A percentile compares a stretch with the other conserved stretches of the same genome.
Evolutionary conservation across 2,797 vertebrate genomes (phyloP).

Genomic region (Muraenolepis orangiensis): DNA sequence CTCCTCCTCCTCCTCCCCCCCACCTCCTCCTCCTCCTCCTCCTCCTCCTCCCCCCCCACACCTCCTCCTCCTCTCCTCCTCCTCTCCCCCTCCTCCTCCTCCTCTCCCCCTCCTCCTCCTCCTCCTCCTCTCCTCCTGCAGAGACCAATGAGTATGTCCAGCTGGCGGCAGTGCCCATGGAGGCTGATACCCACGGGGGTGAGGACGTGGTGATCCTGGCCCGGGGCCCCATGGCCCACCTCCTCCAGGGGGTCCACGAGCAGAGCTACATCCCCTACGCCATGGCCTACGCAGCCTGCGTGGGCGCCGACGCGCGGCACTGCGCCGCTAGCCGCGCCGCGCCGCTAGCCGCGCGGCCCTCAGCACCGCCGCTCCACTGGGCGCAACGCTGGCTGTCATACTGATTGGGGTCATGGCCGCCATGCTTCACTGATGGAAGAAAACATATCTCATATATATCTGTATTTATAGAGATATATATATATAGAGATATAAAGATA

Average conservation of each 20-base stretch:
- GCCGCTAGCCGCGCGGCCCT: too few relatives aligned
- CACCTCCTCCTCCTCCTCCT: not conserved
- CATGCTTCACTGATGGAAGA: slow-evolving; percentile 24
- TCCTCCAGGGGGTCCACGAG: slow-evolving; percentile 77
- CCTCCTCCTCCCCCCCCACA: not conserved
- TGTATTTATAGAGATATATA: too few relatives aligned
- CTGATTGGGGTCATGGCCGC: slow-evolving; percentile 13
- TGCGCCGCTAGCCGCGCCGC: slow-evolving; percentile 38
- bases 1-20: not conserved
- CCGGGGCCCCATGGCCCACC: slow-evolving; percentile 78
- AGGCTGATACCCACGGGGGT: slow-evolving; percentile 72
- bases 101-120: too few relatives aligned
- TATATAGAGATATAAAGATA: too few relatives aligned
- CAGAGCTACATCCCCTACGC: slow-evolving; percentile 78
- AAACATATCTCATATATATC: too few relatives aligned
- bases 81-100: not conserved
- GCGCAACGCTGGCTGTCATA: slow-evolving; percentile 18
- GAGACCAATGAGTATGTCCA: slow-evolving; percentile 69
- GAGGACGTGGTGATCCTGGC: slow-evolving; percentile 77
- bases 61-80: not conserved
- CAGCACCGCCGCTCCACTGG: fast-evolving
- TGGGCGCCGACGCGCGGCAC: slow-evolving; percentile 71
- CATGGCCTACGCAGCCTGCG: slow-evolving; percentile 75
- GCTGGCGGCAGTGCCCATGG: slow-evolving; percentile 63
- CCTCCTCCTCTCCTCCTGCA: slow-evolving; percentile 29